Conservation (phyloP, 2,888 invertebrate species). For the Schrankia costaestrigalis region DNA sequence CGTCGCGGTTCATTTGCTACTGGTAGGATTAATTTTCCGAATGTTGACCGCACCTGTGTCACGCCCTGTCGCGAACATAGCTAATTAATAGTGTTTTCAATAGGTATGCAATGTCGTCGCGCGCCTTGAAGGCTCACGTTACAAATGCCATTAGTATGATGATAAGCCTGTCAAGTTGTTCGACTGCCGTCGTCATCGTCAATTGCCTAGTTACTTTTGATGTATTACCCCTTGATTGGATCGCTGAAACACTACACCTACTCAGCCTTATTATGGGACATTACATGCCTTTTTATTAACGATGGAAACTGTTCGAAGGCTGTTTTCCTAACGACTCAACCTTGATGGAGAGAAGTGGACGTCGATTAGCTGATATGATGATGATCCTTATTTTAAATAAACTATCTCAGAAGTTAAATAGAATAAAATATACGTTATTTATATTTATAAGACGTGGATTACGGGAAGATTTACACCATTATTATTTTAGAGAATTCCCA, state of each 20-base stretch:
- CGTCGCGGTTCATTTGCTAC: slow-evolving; percentile 50
- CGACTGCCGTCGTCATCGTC: slow-evolving; percentile 22
- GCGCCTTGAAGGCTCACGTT: slow-evolving; percentile 49
- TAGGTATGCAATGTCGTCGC: slow-evolving; percentile 43
- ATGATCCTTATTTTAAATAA: too few relatives aligned
- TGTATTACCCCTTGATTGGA: slow-evolving; percentile 53
- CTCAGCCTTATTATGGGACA: slow-evolving; percentile 5
- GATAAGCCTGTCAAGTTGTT: slow-evolving; percentile 45
- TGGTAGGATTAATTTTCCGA: slow-evolving; percentile 75
- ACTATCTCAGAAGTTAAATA: too few relatives aligned
- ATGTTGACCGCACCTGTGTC: slow-evolving; percentile 72
- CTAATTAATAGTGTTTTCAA: slow-evolving; percentile 77
- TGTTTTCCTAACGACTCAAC: too few relatives aligned
- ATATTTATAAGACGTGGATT: too few relatives aligned
- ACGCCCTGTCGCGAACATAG: slow-evolving; percentile 54
- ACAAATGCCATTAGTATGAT: slow-evolving; percentile 65
- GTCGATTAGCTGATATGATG: too few relatives aligned
- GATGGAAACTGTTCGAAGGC: too few relatives aligned
- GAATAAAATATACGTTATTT: too few relatives aligned
- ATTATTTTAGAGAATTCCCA: too few relatives aligned
- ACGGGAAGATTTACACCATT: too few relatives aligned
- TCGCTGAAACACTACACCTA: slow-evolving; percentile 44
- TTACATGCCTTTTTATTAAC: too few relatives aligned
- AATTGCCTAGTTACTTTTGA: slow-evolving; percentile 32
- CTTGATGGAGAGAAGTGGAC: too few relatives aligned